Conservation (phyloP, 2,888 invertebrate genomes). For the Acholoe squamosa region DNA sequence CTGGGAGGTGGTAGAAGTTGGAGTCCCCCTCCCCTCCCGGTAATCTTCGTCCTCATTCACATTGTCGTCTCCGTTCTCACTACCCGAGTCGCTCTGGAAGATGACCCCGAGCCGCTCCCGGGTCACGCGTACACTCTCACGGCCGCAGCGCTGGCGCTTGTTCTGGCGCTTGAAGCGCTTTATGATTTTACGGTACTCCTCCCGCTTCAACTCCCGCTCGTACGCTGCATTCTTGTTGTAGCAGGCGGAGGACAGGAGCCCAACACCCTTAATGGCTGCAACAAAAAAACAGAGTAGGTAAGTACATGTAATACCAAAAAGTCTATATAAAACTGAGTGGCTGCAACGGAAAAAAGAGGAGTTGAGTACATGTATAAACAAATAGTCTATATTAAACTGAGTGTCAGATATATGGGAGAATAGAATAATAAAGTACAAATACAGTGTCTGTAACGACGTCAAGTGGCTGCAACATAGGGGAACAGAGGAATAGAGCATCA, state of each 20-base stretch:
- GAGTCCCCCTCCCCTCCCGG: not conserved
- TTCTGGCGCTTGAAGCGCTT: slow-evolving; percentile 69
- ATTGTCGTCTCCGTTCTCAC: slow-evolving; percentile 14
- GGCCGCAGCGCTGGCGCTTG: not conserved
- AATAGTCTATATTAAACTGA: too few species aligned
- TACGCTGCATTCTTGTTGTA: slow-evolving; percentile 77
- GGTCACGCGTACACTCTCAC: not conserved
- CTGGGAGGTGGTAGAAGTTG: not conserved
- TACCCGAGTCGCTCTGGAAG: slow-evolving; percentile 45
- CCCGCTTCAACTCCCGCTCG: slow-evolving; percentile 74
- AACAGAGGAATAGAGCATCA: too few species aligned
- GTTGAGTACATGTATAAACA: too few species aligned
- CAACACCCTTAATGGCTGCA: slow-evolving; percentile 30
- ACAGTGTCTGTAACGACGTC: too few species aligned
- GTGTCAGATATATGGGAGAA: too few species aligned
- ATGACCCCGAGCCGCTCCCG: slow-evolving; percentile 44
- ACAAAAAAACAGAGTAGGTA: not conserved
- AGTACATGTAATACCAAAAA: too few species aligned
- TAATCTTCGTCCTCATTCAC: not conserved
- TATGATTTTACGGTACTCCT: slow-evolving; percentile 72
- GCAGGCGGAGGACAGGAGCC: not conserved
- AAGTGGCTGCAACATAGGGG: too few species aligned
- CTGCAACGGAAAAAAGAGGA: too few species aligned
- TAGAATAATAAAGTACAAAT: too few species aligned
- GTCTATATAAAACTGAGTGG: too few species aligned